Evolutionary conservation across 2,888 invertebrate species (phyloP), one percentile per base, ranked within the genome.

Genomic region (Lepidochitona cinerea): DNA sequence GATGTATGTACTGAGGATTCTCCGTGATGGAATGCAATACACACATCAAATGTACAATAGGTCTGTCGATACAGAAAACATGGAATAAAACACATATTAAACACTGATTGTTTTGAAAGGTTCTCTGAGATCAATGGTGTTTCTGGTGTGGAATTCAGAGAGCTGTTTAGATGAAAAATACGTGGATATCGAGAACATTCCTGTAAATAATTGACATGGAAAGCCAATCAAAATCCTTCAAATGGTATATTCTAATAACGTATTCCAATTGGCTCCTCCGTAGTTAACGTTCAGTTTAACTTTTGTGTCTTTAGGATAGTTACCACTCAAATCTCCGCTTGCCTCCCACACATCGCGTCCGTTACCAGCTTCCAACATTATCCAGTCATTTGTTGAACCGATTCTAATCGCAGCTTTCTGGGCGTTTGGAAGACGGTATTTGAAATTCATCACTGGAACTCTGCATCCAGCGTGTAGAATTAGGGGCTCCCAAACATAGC

Each of bases 271-370:
- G 64, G 76, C 81, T 26, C 84, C 75, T n/a, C 77, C 78, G 32
- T 79, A 84, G 68, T 84, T 86, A n/a, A 83, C 84, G 70, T 86
- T 87, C 12, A 86, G 76, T 68, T 84, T 85, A 14, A 81, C 85
- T 74, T 85, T 85, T 4, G 85, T 80, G 6, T 83, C 84, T 2
- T 72, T 67, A 14, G 84, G 81, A 59, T 84, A 85, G 6, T 76
- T 74, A 26, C 74, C 76, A 70, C 80, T 81, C 49, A 87, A 82
- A 70, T 86, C 84, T 0, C 86, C 79, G 37, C 76, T 67, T 0
- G 84, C 84, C 68, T 86, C 85, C 68, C 84, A 87, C 4, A 81
- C 79, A 14, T 81, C 76, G 0, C 80, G 81, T 29, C 84, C 80
- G 37, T 37, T 29, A 14, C 66, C 77, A n/a, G 80, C 72, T 9